Conservation (phyloP, 2,113 vertebrate genomes). For the Ovis aries region DNA sequence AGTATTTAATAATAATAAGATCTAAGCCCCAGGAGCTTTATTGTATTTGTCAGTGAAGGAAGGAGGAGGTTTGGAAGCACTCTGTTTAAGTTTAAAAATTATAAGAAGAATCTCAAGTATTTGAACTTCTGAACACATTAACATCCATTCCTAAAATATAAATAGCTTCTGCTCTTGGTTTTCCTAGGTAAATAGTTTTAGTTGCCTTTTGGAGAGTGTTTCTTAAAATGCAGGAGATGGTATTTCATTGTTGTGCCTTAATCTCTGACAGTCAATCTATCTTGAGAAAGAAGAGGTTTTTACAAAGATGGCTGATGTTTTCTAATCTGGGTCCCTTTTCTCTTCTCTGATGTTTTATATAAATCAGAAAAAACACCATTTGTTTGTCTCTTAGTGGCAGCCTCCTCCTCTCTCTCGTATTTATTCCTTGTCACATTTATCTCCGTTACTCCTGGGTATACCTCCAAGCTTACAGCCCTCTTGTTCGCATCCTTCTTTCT, state of each 20-base stretch:
- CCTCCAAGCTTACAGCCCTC: neutral
- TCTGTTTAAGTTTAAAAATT: conserved; percentile 27
- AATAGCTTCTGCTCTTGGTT: neutral
- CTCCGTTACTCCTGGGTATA: neutral
- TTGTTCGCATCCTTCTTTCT: neutral
- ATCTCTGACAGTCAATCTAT: neutral
- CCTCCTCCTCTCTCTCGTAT: neutral
- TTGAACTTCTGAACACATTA: neutral
- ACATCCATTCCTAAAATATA: neutral
- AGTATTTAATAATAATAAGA: conserved; percentile 54
- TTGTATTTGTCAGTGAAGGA: conserved; percentile 39
- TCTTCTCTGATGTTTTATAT: neutral
- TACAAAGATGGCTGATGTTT: neutral
- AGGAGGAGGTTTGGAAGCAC: conserved; percentile 19
- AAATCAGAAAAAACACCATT: neutral
- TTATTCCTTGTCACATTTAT: neutral
- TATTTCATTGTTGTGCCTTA: neutral
- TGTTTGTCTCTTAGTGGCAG: neutral
- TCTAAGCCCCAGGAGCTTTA: neutral
- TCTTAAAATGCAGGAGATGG: neutral
- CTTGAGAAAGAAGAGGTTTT: conserved; percentile 31
- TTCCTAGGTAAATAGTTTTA: conserved; percentile 23
- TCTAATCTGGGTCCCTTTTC: neutral
- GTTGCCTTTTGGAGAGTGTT: neutral
- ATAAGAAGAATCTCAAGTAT: conserved; percentile 23